Evolutionary conservation across 2,113 vertebrate genomes (phyloP).

Genomic region (Dryoscopus gambensis): DNA sequence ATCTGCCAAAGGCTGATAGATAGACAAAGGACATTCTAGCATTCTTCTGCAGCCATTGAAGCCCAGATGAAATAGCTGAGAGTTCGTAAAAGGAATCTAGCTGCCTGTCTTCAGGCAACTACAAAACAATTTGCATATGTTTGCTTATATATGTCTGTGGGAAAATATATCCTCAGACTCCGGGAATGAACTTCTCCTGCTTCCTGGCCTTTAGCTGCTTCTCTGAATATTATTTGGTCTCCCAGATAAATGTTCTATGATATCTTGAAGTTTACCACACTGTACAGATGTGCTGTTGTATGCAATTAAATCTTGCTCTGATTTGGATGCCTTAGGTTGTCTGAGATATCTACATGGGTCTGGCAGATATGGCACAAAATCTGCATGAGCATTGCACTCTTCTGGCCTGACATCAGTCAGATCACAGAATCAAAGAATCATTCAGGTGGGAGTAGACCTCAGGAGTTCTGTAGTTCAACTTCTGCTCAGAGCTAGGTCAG

Average conservation of each 20-base stretch:
- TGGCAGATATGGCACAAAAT: neutral
- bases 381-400: fast-evolving
- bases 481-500: neutral
- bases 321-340: neutral
- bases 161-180: neutral
- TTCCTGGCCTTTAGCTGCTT: neutral
- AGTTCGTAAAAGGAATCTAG: neutral
- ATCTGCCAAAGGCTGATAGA: neutral
- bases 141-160: neutral
- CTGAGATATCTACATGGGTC: neutral
- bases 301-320: neutral
- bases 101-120: neutral
- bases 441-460: neutral
- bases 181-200: neutral
- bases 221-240: neutral
- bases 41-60: neutral
- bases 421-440: neutral
- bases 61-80: neutral
- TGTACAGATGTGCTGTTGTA: neutral
- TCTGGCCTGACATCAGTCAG: neutral
- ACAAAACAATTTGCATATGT: neutral
- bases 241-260: neutral
- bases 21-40: neutral
- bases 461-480: neutral
- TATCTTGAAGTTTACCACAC: neutral